A percentile compares a stretch with the other conserved stretches of the same genome.
These are phyloP conservation scores for Ypsolopha sequella DNA, from an alignment of 2,888 invertebrate species.

Conservation along the genomic window DNA sequence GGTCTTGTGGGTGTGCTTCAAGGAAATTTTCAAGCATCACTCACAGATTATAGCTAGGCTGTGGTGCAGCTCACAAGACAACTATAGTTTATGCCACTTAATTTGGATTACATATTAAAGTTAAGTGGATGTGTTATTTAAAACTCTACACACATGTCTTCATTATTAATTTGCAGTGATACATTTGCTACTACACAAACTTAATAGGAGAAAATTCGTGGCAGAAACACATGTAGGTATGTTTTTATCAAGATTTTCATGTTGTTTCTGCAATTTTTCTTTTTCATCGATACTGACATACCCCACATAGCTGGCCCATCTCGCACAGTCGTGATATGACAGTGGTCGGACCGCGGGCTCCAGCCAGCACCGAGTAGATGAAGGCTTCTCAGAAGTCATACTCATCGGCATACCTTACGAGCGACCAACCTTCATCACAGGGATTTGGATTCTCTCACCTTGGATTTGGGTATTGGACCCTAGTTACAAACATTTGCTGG, in stretches of 20 bases:
- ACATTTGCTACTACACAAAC: not conserved
- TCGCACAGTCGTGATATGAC: constrained; percentile 60
- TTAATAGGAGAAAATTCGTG: not conserved
- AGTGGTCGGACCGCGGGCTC: constrained; percentile 20
- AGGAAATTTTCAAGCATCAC: not conserved
- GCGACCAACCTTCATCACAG: constrained; percentile 16
- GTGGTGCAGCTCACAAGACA: no score
- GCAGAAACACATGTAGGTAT: not conserved
- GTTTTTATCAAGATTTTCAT: no score
- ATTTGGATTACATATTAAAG: no score
- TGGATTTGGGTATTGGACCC: no score
- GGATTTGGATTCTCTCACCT: no score
- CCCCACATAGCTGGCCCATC: constrained; percentile 18
- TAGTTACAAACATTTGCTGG: no score
- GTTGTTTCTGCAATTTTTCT: no score
- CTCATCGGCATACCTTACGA: constrained; percentile 60
- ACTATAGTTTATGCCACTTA: no score
- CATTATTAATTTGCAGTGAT: no score
- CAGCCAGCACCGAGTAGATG: constrained; percentile 5
- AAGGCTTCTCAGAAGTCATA: constrained; percentile 57
- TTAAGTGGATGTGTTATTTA: no score
- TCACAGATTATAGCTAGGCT: no score
- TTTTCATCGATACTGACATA: not conserved
- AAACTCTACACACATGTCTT: no score
- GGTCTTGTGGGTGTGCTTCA: constrained; percentile 1